Base-by-base conservation (phyloP, 2,888 invertebrate species). In the Piscicola geometra region DNA sequence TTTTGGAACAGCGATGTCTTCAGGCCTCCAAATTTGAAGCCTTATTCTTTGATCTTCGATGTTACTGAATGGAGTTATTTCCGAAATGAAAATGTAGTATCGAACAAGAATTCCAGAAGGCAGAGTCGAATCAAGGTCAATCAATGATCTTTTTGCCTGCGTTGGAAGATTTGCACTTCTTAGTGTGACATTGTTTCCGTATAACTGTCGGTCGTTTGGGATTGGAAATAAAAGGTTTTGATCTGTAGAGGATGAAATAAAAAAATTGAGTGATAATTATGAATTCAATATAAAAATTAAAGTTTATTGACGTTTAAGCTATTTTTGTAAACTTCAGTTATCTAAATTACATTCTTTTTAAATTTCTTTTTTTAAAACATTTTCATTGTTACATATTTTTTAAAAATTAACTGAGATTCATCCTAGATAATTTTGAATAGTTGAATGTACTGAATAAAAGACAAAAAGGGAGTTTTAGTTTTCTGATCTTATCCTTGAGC, bases 21-120 rank as follows among this genome's bases (percentile, higher is more conserved):
- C 50, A 5, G 76, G 76, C 35, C 76, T 36, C 79, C 79, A 79
- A 15, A 79, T 79, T 71, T 79, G 79, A 35, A 79, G 73, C 12
- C 77, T 50, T 12, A 79, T 64, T 18, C 75, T 52, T 1, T 30
- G 30, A 32, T 52, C 72, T 25, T 60, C 32, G 12, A 52, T 2
- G 15, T 28, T 52, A 21, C 32, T 30, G 1, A 64, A 28, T 3
- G 33, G 35, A 52, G 77, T 60, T 3, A 69, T n/a, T 64, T 77
- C 77, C 74, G 79, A 76, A 5, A 73, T 52, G 73, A 71, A 79
- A 35, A 78, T 36, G 56, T 33, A 79, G 76, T 74, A 79, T 36
- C 71, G 68, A 36, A 47, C 52, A 32, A 79, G 74, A 18, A 56
- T 71, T 28, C 79, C 79, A 1, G 70, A 30, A 12, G 78, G 79